Base-by-base conservation (phyloP, 2,888 invertebrate species). In the Saturnia pavonia region DNA sequence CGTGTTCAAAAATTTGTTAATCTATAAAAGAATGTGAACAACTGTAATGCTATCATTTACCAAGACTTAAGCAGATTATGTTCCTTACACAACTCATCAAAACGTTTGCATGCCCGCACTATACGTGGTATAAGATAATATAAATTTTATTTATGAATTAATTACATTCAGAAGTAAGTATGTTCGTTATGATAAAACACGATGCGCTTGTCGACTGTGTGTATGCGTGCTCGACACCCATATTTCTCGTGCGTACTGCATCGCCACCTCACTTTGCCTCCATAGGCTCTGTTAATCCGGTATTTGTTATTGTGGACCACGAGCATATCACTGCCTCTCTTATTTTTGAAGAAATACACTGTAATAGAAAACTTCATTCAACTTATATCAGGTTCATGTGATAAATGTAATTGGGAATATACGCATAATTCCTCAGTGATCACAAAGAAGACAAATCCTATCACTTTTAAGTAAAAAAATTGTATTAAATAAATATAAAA, bases 231-330 rank as follows among this genome's bases (percentile, higher is more conserved):
- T 68, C 77, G 82, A 72, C 87, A 88, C 0, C 82, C 73, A 40
- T 71, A 82, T 14, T 74, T 76, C 71, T 83, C 82, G 73, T 88
- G 88, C 0, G 82, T 77, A 1, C 88, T 78, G 60, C 87, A 89
- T 14, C 84, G 75, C 88, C 88, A 89, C 48, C 86, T 77, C 6
- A 79, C 75, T 72, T 87, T 87, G 8, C 48, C 72, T 0, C 78
- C 81, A 0, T 72, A 71, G 0, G 76, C 70, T 0, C 79, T 78
- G 70, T 85, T 87, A 19, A 78, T 75, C 4, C 87, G 77, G 54
- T 84, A 88, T 60, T 80, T 85, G 60, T 74, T 80, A 0, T 82
- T 83, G 27, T 80, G 76, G 11, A 87, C 69, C 2, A 82, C 67
- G 45, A 87, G 70, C 14, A 81, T 74, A 25, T 77, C 77, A 3